phyloP scores from a whole-genome alignment of 2,888 invertebrate genomes.

The Copidosoma aretas region DNA sequence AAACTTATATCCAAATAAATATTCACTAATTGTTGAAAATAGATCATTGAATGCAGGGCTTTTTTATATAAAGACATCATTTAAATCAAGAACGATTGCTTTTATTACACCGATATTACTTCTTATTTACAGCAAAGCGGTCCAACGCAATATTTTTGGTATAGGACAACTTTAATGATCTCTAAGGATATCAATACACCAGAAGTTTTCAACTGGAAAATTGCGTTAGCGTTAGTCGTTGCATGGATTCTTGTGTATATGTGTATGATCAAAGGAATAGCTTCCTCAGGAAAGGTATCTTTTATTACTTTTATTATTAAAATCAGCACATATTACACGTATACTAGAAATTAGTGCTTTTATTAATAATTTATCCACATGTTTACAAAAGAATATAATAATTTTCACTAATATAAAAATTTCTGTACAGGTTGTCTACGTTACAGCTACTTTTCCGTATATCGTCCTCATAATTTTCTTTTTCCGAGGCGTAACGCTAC shows the following conservation, averaged over 20 bases:
- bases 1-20: no score
- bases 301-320: background rate
- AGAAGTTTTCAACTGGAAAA: slow-evolving; percentile 89
- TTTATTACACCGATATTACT: slow-evolving; percentile 47
- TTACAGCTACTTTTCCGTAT: slow-evolving; percentile 96
- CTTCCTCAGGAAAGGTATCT: slow-evolving; percentile 89
- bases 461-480: slow-evolving; percentile 95
- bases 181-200: slow-evolving; percentile 88
- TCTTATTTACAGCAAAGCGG: slow-evolving; percentile 73
- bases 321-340: no score
- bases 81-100: no score
- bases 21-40: no score
- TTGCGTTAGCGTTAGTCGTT: slow-evolving; percentile 82
- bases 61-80: no score
- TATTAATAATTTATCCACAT: background rate
- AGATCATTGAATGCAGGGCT: no score
- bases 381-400: background rate
- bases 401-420: no score
- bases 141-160: slow-evolving; percentile 96
- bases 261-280: slow-evolving; percentile 97
- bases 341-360: background rate
- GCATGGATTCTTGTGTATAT: slow-evolving; percentile 95
- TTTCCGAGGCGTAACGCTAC: slow-evolving; percentile 89
- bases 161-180: slow-evolving; percentile 88
- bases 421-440: slow-evolving; percentile 74